A percentile compares a stretch with the other conserved stretches of the same genome.
Evolutionary conservation across 2,113 vertebrate species (phyloP).

Genomic region (Nettapus auritus): DNA sequence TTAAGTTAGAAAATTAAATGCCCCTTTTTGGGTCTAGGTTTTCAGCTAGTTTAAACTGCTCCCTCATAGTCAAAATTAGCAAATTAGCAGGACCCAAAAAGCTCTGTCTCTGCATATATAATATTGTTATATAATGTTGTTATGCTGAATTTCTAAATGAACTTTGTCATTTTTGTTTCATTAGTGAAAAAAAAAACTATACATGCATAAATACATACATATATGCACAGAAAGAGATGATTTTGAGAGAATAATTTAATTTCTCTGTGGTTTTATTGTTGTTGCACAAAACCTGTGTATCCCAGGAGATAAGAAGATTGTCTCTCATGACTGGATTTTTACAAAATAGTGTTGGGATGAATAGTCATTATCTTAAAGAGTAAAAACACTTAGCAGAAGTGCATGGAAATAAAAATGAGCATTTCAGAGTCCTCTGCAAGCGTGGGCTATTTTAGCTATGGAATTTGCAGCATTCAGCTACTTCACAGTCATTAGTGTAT

Average conservation of each 20-base stretch:
- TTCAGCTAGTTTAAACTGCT: background rate
- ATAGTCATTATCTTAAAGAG: background rate
- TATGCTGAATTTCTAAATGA: background rate
- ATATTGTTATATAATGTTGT: no score
- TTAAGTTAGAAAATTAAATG: background rate
- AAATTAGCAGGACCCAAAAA: background rate
- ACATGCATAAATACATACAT: background rate
- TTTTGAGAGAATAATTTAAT: background rate
- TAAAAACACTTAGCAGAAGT: background rate
- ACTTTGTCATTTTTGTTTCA: background rate
- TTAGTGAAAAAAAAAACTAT: background rate
- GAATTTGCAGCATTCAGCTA: background rate
- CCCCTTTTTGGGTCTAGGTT: background rate
- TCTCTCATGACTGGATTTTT: background rate
- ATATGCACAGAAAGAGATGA: background rate
- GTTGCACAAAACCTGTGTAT: background rate
- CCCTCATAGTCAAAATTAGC: background rate
- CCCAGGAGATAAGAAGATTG: background rate
- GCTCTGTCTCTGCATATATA: background rate
- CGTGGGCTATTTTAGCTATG: background rate
- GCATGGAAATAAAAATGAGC: background rate
- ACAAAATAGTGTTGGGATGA: background rate
- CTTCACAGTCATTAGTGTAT: background rate
- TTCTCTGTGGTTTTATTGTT: background rate
- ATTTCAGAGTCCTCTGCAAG: background rate